These are phyloP conservation scores for Chaetodon auriga DNA, from an alignment of 2,113 vertebrate species.

Conservation along the genomic window DNA sequence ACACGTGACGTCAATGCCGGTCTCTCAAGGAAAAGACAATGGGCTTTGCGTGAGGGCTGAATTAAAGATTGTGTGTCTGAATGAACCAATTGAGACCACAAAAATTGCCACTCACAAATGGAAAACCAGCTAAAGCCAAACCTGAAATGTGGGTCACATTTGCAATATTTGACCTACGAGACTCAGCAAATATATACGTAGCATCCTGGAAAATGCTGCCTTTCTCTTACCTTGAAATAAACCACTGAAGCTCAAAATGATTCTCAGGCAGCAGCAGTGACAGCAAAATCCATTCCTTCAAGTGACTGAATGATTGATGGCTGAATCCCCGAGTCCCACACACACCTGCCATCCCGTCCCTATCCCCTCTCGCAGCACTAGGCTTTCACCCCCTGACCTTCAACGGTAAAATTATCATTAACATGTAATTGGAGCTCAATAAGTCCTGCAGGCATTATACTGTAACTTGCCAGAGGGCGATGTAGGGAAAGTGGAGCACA, in stretches of 20 bases:
- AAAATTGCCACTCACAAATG: conserved; percentile 18
- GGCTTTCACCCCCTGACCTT: conserved; percentile 44
- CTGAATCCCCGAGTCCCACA: conserved; percentile 14
- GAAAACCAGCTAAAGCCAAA: background rate
- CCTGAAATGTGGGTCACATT: conserved; percentile 39
- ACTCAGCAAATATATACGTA: conserved; percentile 3
- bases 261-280: conserved; percentile 16
- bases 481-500: conserved; percentile 60
- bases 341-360: conserved; percentile 1
- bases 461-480: conserved; percentile 37
- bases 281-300: conserved; percentile 26
- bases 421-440: conserved; percentile 64
- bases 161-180: background rate
- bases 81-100: conserved; percentile 8
- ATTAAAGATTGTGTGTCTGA: conserved; percentile 18
- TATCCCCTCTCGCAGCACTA: background rate
- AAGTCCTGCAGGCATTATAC: conserved; percentile 31
- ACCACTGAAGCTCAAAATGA: conserved; percentile 27
- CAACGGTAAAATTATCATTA: conserved; percentile 52
- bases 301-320: conserved; percentile 42
- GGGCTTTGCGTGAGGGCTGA: background rate
- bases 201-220: conserved; percentile 11
- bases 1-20: conserved; percentile 10
- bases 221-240: conserved; percentile 24
- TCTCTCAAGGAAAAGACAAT: conserved; percentile 3